A percentile compares a stretch with the other conserved stretches of the same genome.
Conservation (phyloP, 2,113 vertebrate species). For the Oncorhynchus clarkii region DNA sequence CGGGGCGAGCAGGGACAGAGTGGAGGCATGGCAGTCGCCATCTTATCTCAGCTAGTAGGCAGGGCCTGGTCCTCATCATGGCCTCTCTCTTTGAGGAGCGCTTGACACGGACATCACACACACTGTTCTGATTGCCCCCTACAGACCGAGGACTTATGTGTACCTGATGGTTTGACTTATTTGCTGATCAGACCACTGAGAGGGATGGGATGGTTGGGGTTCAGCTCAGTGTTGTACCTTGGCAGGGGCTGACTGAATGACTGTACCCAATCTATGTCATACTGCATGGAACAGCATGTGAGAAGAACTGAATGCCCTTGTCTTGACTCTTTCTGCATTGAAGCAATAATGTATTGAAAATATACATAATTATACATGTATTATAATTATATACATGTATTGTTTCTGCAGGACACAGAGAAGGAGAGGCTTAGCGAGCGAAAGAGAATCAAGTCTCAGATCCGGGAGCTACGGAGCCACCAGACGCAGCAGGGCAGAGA, state of each 20-base stretch:
- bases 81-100: slow-evolving; percentile 3
- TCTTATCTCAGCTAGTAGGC: slow-evolving; percentile 49
- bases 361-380: no score
- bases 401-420: slow-evolving; percentile 53
- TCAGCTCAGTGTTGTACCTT: no score
- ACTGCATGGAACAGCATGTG: background rate
- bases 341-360: background rate
- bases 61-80: slow-evolving; percentile 3
- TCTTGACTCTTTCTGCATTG: background rate
- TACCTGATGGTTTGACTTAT: background rate
- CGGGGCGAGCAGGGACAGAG: slow-evolving; percentile 18
- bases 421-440: slow-evolving; percentile 55
- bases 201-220: background rate
- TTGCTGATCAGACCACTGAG: background rate
- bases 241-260: no score
- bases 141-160: background rate
- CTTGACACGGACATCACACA: slow-evolving; percentile 39
- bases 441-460: slow-evolving; percentile 51
- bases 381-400: background rate
- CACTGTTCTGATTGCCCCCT: slow-evolving; percentile 16
- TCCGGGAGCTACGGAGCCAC: slow-evolving; percentile 56
- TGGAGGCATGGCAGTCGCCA: background rate
- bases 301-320: background rate
- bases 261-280: background rate
- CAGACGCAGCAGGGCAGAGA: slow-evolving; percentile 50